Conservation (phyloP, 2,888 invertebrate species). For the Anodontia alba region DNA sequence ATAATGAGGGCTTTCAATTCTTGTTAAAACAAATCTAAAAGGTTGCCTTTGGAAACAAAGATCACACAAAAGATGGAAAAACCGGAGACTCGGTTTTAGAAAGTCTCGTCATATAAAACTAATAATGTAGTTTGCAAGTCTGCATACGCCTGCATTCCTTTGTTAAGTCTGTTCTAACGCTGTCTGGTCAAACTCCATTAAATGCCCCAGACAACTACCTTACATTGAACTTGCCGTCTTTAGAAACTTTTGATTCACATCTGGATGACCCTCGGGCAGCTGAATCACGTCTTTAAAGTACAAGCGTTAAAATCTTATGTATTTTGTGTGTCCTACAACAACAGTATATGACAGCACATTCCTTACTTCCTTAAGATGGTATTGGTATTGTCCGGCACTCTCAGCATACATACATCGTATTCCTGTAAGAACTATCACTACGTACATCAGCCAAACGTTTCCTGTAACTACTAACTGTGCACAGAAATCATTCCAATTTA, state of each 20-base stretch:
- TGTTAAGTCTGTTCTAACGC: background rate
- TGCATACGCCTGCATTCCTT: slow-evolving; percentile 4
- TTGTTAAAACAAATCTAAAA: no score
- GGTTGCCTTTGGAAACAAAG: no score
- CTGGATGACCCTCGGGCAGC: background rate
- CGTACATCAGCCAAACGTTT: background rate
- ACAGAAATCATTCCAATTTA: slow-evolving; percentile 1
- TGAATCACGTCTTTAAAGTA: background rate
- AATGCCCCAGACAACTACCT: background rate
- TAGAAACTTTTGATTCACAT: background rate
- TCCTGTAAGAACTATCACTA: background rate
- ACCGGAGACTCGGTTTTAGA: no score
- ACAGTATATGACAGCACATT: background rate
- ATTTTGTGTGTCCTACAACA: background rate
- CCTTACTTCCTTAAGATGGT: background rate
- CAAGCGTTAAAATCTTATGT: background rate
- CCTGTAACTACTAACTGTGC: slow-evolving; percentile 1
- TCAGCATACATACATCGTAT: slow-evolving; percentile 4
- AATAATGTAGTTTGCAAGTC: no score
- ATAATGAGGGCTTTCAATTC: background rate
- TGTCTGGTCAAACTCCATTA: slow-evolving; percentile 1
- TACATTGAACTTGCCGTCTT: background rate
- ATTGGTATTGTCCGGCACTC: background rate
- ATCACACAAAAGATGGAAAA: no score
- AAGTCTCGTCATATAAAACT: no score